Base-by-base conservation (phyloP, 2,888 invertebrate species). In the Drosophila lacicola region DNA sequence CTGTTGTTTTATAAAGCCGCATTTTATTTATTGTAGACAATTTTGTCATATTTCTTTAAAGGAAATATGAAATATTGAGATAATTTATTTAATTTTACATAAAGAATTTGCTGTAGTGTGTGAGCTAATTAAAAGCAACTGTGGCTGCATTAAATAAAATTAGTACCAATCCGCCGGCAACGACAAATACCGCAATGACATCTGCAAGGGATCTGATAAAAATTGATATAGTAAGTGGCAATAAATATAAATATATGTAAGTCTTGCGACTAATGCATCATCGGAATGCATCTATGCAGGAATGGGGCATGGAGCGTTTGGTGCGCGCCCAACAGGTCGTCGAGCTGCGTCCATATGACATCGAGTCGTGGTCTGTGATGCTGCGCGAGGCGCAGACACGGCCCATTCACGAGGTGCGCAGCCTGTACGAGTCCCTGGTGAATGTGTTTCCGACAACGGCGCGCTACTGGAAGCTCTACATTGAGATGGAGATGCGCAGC, bases 391-490 rank as follows among this genome's bases (percentile, higher is more conserved):
- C 98, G 0, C 98, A 98, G 90, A 95, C 95, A 1, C 94, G 97
- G 74, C 95, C 95, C 70, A 96, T 97, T 51, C 97, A 97, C 62
- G 98, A 98, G 92, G 98, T 98, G 5, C 94, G 99, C 49, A 94
- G 95, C 0, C 95, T 99, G 83, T 99, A 98, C 90, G 99, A 99
- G 92, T 96, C 97, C 82, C 94, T 99, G n/a, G 97, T 99, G 0
- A 93, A 94, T 1, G 97, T 98, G 6, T 99, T 99, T 91, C 98
- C 99, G 0, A 98, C 98, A 37, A 97, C 98, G 5, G 99, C 99
- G 2, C 95, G 98, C 64, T 99, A 97, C 92, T 99, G 99, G 99
- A 98, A 98, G 93, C 97, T 99, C 82, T 99, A 98, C 93, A 98
- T 99, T 83, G 98, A 99, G 91, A 98, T 98, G 93, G 98, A 99